phyloP scores from a whole-genome alignment of 2,888 invertebrate genomes.

The Calameuta idolon region DNA sequence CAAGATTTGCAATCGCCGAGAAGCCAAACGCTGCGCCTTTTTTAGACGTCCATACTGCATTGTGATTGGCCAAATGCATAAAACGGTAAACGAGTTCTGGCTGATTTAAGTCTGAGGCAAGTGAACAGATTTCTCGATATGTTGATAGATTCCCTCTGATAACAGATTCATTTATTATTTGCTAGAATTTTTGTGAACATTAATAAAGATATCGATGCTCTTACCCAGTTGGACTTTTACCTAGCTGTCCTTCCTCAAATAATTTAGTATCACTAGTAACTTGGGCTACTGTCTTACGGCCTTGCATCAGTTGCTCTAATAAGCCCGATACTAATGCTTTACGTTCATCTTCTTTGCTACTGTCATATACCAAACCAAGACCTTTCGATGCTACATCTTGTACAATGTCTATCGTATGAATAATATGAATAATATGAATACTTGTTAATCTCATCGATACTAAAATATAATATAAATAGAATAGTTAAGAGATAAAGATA shows the following conservation, averaged over 20 bases:
- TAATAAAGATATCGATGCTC: constrained; percentile 22
- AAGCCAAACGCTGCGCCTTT: constrained; percentile 96
- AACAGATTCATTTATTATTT: constrained; percentile 32
- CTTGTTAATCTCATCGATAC: constrained; percentile 5
- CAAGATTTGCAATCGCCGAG: constrained; percentile 85
- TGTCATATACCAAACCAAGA: constrained; percentile 87
- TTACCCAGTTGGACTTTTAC: constrained; percentile 88
- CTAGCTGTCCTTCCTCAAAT: constrained; percentile 89
- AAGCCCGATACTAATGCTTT: constrained; percentile 81
- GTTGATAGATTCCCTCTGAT: constrained; percentile 88
- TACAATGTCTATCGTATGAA: constrained; percentile 78
- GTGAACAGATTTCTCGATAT: constrained; percentile 92
- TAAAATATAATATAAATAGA: constrained; percentile 10
- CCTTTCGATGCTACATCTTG: constrained; percentile 95
- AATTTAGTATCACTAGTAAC: constrained; percentile 86
- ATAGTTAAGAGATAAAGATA: not conserved
- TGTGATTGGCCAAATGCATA: constrained; percentile 95
- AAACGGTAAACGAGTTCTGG: constrained; percentile 96
- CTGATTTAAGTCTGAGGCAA: constrained; percentile 94
- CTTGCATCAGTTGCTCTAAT: constrained; percentile 85
- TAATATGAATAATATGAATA: constrained; percentile 8
- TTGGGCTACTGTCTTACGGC: constrained; percentile 78
- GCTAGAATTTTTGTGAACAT: not conserved
- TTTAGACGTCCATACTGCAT: constrained; percentile 94
- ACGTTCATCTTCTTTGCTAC: constrained; percentile 79